Conservation (phyloP, 2,797 vertebrate genomes). For the Catamblyrhynchus diadema region DNA sequence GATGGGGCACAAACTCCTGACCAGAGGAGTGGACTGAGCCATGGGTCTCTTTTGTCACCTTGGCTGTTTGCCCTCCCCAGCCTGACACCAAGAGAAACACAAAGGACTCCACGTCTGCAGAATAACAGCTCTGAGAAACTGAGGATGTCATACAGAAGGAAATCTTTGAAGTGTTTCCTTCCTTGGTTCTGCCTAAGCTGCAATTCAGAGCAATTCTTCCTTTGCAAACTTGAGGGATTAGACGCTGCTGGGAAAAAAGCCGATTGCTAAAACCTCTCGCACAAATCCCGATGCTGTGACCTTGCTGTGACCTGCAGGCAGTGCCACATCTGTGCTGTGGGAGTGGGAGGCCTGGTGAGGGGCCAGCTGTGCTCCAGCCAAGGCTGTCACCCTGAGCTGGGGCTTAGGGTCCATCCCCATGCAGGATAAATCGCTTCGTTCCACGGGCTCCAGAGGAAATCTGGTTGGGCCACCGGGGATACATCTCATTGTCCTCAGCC, state of each 20-base stretch:
- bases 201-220: neutral
- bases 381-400: fast-evolving
- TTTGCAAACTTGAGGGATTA: conserved; percentile 9
- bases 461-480: neutral
- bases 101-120: neutral
- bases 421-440: fast-evolving
- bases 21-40: neutral
- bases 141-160: conserved; percentile 28
- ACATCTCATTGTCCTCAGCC: neutral
- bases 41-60: neutral
- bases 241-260: neutral
- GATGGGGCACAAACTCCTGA: neutral
- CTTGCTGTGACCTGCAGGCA: fast-evolving
- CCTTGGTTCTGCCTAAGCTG: conserved; percentile 32
- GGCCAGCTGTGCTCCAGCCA: neutral
- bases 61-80: neutral
- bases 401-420: fast-evolving
- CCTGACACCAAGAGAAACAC: neutral
- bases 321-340: neutral
- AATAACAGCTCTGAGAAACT: neutral
- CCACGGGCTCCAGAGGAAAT: fast-evolving
- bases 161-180: conserved; percentile 55
- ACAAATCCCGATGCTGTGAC: neutral
- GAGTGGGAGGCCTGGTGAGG: neutral
- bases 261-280: neutral